Base-by-base conservation (phyloP, 2,797 vertebrate genomes). In the Danio jaintianensis region DNA sequence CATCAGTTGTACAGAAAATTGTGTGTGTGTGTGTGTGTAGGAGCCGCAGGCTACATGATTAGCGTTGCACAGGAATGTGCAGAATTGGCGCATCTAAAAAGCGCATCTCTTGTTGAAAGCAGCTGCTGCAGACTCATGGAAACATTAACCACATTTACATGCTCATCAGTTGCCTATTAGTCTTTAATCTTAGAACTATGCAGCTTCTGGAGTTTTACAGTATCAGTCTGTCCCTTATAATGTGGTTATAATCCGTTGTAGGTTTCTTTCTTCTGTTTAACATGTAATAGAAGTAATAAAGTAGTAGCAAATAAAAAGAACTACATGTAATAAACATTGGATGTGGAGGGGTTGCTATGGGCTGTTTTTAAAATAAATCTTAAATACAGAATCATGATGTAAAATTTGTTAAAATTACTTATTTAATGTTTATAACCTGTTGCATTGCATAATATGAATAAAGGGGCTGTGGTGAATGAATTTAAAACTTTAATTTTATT, bases 61-160 rank as follows among this genome's bases (percentile, higher is more conserved):
- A 63, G 50, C 43, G 13, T 15, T 22, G 43, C 48, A 10, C 70
- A 62, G 76, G 71, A 79, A 83, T 83, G 71, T 75, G 82, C 64
- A 45, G 70, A 63, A 74, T 47, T 63, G 48, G 62, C 53, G 22
- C 56, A 69, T 62, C 67, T 52, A 62, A 70, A 75, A 40, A 50
- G 77, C 40, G 22, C 36, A 62, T 52, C 47, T 43, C 7, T 59
- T 5, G 6, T 73, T n/a, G 50, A 59, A 72, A 6, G 15, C 64
- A 81, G 55, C 38, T 68, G 71, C 63, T 75, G 73, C 1, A 77
- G 53, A 59, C 38, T 16, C 53, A 73, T 59, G 55, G 18, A 45
- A 29, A 59, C 55, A 29, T 6, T 16, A 2, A 56, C 12, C 13
- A 20, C 15, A 15, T 59, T 29, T 58, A 22, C 70, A 58, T 5